Base-by-base conservation (phyloP, 2,888 invertebrate genomes). In the Oithona nana region DNA sequence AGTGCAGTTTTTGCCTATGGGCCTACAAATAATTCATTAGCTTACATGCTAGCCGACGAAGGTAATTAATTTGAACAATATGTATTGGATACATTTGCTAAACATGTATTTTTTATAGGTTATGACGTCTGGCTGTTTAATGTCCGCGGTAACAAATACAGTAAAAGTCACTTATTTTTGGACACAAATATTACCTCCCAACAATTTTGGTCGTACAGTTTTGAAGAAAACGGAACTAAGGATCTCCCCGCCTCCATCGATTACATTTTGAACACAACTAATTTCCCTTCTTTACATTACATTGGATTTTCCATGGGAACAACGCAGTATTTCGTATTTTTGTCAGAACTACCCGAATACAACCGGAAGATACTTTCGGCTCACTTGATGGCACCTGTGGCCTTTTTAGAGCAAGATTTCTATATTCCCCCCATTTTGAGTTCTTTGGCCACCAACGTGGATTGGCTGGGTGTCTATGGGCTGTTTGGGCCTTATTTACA, bases 121-220 rank as follows among this genome's bases (percentile, higher is more conserved):
- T 48, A 59, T 48, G 59, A 59, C 20, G 59, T 59, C 28, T 59
- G 59, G 59, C n/a, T 59, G 2, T 39, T 20, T 28, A 59, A 59
- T 16, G n/a, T n/a, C 2, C n/a, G 59, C 8, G 59, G 59, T 4
- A 59, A 59, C 59, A 59, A 39, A 24, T 59, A 59, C 48, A 24
- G 48, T 48, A n/a, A 49, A 48, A 48, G 20, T 26, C 59, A 59
- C 24, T 24, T 22, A 6, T 26, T 28, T 28, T 49, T 59, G 13
- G 39, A 59, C 16, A 39, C 59, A 8, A 49, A 59, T 28, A 26
- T 31, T n/a, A 24, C 16, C 31, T 22, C 22, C 8, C 16, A 59
- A 28, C 16, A 59, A 28, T 59, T 48, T 22, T 59, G 59, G 59
- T 11, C 20, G 22, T 59, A 48, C 28, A 28, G n/a, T 48, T 59